A percentile compares a stretch with the other conserved stretches of the same genome.
These are phyloP conservation scores for Drosophila pegasa DNA, from an alignment of 2,888 invertebrate genomes.

Conservation along the genomic window DNA sequence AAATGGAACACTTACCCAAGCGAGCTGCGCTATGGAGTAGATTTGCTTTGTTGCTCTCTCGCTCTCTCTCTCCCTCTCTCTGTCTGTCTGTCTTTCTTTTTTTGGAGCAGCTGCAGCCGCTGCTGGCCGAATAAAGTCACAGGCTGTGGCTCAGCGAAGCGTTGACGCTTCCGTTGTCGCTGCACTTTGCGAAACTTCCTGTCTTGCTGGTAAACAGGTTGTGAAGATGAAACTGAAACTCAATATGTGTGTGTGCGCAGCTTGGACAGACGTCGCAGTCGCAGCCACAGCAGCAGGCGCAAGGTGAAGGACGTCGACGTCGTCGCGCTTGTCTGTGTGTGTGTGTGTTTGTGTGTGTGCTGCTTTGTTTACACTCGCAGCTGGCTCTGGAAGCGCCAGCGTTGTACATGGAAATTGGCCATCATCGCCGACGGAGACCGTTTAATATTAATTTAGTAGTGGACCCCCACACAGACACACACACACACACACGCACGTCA, in stretches of 20 bases:
- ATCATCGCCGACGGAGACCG: constrained; percentile 49
- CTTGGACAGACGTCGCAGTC: constrained; percentile 26
- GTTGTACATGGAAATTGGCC: constrained; percentile 60
- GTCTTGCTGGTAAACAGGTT: constrained; percentile 61
- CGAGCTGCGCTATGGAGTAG: constrained; percentile 45
- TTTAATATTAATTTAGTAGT: constrained; percentile 72
- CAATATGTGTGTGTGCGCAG: constrained; percentile 51
- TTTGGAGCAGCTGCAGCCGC: constrained; percentile 62
- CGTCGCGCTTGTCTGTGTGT: constrained; percentile 13
- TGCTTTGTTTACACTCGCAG: constrained; percentile 77
- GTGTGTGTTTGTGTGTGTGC: constrained; percentile 13
- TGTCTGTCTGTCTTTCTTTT: no score
- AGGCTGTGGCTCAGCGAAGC: constrained; percentile 47
- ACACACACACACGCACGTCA: constrained; percentile 31
- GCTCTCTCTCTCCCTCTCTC: no score
- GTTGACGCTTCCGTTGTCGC: constrained; percentile 66
- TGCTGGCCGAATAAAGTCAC: constrained; percentile 45
- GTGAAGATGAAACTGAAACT: constrained; percentile 70
- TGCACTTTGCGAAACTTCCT: constrained; percentile 79
- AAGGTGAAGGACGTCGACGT: constrained; percentile 75
- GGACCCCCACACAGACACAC: constrained; percentile 34
- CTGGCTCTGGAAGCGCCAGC: constrained; percentile 50
- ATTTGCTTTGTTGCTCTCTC: constrained; percentile 15
- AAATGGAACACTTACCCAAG: constrained; percentile 50
- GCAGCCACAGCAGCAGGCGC: constrained; percentile 48